Evolutionary conservation across 2,888 invertebrate species (phyloP), one percentile per base, ranked within the genome.

Genomic region (Perithous albicinctus): DNA sequence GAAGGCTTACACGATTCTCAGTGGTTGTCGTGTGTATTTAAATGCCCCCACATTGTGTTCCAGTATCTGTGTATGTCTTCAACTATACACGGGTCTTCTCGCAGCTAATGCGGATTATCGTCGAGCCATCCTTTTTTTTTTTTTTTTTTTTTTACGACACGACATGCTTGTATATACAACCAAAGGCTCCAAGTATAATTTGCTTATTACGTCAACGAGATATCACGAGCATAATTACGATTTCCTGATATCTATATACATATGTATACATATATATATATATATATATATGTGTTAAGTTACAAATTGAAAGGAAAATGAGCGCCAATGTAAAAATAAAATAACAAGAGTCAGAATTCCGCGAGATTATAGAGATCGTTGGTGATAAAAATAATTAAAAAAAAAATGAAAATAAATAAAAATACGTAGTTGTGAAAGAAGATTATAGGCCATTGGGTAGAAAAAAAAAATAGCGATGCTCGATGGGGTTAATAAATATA

Each of bases 71-170:
- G 23, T 63, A 20, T 48, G 10, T 61, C 23, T 38, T 74, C 26
- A 54, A 46, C 54, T 20, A 29, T 69, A 69, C 48, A 63, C 67
- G 29, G 38, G 26, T 46, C 29, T 51, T 63, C 35, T 63, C 48
- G 18, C n/a, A 26, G n/a, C 59, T 74, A 78, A 78, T 73, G 41
- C 73, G 79, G 79, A 79, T 79, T 74, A 74, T 54, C 61, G 63
- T 69, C 67, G 48, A 29, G 51, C 61, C 61, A 61, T 23, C 20
- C 12, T 66, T 74, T 51, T 67, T 59, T 48, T 18, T 32, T 74
- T 51, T 67, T 59, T 48, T 18, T 32, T 74, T 51, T 67, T 59
- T 48, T 18, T 32, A 15, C 15, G 15, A 41, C 66, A 75, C 64
- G 56, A 59, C 66, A 48, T 35, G 66, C 43, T 43, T n/a, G n/a